Conservation (phyloP, 2,888 invertebrate genomes). For the Drosophila dives region DNA sequence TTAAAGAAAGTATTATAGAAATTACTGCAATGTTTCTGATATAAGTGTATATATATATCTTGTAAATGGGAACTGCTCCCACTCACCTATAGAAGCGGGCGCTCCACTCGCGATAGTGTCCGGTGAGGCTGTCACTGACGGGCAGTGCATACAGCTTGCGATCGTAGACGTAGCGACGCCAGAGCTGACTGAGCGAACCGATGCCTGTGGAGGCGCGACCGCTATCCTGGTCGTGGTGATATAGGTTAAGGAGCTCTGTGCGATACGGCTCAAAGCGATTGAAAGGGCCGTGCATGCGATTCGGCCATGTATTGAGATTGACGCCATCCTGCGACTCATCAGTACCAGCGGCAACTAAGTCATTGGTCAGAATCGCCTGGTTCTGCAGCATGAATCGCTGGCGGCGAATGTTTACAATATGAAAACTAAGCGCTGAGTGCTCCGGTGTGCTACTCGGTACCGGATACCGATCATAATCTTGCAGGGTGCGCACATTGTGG, state of each 20-base stretch:
- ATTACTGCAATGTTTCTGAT: neutral
- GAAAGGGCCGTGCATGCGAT: conserved; percentile 38
- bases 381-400: conserved; percentile 57
- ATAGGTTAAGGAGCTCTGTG: conserved; percentile 79
- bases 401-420: conserved; percentile 58
- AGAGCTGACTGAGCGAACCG: conserved; percentile 81
- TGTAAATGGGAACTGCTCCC: neutral
- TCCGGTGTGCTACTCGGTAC: conserved; percentile 83
- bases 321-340: conserved; percentile 47
- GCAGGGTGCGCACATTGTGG: conserved; percentile 94
- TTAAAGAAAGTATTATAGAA: neutral
- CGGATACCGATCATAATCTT: conserved; percentile 94
- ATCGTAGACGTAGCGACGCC: conserved; percentile 90
- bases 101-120: conserved; percentile 90
- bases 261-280: conserved; percentile 74
- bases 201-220: conserved; percentile 63
- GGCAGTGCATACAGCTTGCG: conserved; percentile 91
- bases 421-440: conserved; percentile 57
- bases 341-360: conserved; percentile 41
- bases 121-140: conserved; percentile 88
- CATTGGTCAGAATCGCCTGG: conserved; percentile 52
- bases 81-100: conserved; percentile 90
- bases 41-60: neutral
- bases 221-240: conserved; percentile 77
- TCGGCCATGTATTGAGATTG: conserved; percentile 18